Conservation (phyloP, 2,888 invertebrate genomes). For the Tachina grossa region DNA sequence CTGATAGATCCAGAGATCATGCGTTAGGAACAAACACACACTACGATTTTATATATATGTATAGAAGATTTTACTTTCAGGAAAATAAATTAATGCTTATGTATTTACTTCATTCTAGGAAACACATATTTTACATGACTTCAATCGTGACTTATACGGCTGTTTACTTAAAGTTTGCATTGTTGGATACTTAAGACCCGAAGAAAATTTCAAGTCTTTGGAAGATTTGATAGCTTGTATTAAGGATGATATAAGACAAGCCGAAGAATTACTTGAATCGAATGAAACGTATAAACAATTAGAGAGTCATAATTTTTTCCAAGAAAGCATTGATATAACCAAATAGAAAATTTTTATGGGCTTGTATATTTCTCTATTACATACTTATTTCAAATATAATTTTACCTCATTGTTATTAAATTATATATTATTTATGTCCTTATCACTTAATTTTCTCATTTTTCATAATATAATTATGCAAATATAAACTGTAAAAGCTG, state of each 20-base stretch:
- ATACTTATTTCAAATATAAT: conserved; percentile 14
- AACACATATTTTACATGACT: conserved; percentile 94
- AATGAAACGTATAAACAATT: conserved; percentile 83
- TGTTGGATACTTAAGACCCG: conserved; percentile 92
- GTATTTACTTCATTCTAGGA: conserved; percentile 86
- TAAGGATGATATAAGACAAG: conserved; percentile 89
- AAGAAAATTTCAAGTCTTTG: conserved; percentile 90
- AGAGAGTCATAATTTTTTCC: conserved; percentile 85
- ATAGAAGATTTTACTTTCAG: background rate
- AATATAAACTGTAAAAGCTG: background rate
- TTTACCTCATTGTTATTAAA: background rate
- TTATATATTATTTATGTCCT: background rate
- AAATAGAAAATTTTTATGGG: background rate
- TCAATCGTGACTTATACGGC: conserved; percentile 94
- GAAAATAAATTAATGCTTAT: background rate
- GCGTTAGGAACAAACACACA: no score
- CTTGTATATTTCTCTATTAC: conserved; percentile 26
- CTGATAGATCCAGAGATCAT: no score
- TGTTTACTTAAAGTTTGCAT: conserved; percentile 90
- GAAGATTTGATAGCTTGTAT: conserved; percentile 91
- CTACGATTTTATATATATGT: no score
- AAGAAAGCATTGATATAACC: conserved; percentile 41
- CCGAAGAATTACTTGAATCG: conserved; percentile 86
- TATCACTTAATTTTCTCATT: background rate
- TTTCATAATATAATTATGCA: background rate